A percentile compares a stretch with the other conserved stretches of the same genome.
Evolutionary conservation across 2,797 vertebrate species (phyloP).

Genomic region (Paguma larvata): DNA sequence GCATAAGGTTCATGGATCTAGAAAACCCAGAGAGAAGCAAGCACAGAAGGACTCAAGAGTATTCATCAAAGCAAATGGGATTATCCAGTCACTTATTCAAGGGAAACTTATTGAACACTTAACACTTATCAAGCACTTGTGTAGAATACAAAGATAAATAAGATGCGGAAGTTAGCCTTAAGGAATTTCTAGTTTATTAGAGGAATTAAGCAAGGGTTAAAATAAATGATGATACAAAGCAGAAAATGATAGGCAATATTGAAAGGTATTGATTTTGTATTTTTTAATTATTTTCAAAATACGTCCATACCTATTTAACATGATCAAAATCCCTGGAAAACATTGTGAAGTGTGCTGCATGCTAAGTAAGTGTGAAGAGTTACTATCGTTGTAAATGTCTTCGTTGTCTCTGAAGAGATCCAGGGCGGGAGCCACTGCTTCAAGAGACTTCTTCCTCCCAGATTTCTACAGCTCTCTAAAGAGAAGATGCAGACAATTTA

Average conservation of each 20-base stretch:
- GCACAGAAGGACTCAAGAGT: neutral
- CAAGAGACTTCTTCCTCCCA: neutral
- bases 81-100: neutral
- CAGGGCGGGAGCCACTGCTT: neutral
- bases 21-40: rapidly evolving
- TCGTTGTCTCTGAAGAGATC: neutral
- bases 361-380: neutral
- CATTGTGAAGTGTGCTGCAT: neutral
- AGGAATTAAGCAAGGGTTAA: neutral
- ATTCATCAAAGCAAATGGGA: neutral
- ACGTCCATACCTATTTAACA: neutral
- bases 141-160: neutral
- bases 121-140: neutral
- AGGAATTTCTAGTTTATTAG: neutral
- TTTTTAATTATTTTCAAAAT: slow-evolving; percentile 25
- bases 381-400: neutral
- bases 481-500: neutral
- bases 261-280: neutral
- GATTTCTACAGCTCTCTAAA: neutral
- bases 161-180: neutral
- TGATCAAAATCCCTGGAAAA: neutral
- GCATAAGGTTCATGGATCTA: neutral
- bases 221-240: neutral
- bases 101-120: neutral
- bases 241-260: neutral